phyloP scores from a whole-genome alignment of 2,113 vertebrate species.

The Coreoperca whiteheadi region DNA sequence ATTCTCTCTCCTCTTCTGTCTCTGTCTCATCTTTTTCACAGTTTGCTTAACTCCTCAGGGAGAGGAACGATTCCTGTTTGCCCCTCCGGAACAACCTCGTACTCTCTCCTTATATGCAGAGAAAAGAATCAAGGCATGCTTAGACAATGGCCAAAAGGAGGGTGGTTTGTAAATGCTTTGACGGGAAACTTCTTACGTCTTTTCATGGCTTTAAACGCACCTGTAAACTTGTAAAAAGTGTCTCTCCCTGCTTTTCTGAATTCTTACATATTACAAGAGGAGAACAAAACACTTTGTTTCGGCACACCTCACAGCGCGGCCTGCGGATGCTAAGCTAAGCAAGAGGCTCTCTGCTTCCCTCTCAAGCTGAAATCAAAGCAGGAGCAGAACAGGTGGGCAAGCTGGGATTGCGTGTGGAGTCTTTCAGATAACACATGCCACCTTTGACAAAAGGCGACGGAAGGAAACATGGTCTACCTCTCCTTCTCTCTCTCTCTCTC shows the following conservation, averaged over 20 bases:
- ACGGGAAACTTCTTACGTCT: constrained; percentile 15
- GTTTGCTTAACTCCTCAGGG: constrained; percentile 49
- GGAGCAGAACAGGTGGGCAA: constrained; percentile 53
- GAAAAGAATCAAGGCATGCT: constrained; percentile 5
- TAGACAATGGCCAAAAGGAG: constrained; percentile 7
- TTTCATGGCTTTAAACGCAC: constrained; percentile 27
- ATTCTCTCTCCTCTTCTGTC: constrained; percentile 32
- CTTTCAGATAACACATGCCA: constrained; percentile 69
- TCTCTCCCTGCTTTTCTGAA: background rate
- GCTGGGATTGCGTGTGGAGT: constrained; percentile 56
- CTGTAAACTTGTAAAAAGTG: background rate
- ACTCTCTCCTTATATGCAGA: constrained; percentile 9
- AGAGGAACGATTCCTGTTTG: constrained; percentile 39
- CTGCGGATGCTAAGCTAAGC: constrained; percentile 43
- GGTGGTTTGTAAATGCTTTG: constrained; percentile 33
- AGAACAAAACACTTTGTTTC: constrained; percentile 23
- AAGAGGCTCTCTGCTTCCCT: constrained; percentile 50
- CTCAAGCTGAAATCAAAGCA: constrained; percentile 71
- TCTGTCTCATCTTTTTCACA: constrained; percentile 48
- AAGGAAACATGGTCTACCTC: constrained; percentile 21
- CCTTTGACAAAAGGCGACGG: constrained; percentile 51
- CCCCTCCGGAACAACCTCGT: background rate
- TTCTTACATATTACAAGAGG: constrained; percentile 23
- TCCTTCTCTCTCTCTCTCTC: background rate
- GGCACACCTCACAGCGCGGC: constrained; percentile 14